phyloP scores from a whole-genome alignment of 2,797 vertebrate species.

The Manis pentadactyla region DNA sequence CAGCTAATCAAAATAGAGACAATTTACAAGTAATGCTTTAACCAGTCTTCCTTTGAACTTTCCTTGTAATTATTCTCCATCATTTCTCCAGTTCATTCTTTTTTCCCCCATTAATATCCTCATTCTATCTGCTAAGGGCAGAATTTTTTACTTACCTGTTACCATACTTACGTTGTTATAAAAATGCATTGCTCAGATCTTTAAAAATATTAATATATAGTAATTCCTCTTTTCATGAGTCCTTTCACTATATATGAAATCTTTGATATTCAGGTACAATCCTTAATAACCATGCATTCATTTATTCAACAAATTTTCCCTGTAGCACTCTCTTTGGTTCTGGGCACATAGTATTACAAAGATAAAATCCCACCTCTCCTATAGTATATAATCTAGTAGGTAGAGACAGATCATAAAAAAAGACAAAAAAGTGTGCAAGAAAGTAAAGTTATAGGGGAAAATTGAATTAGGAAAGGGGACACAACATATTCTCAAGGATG shows the following conservation, averaged over 20 bases:
- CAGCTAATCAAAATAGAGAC: slow-evolving; percentile 60
- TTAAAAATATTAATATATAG: background rate
- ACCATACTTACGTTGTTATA: background rate
- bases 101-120: background rate
- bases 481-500: background rate
- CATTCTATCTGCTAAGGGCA: background rate
- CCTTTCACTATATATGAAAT: background rate
- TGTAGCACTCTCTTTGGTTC: background rate
- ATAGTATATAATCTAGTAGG: background rate
- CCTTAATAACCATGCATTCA: background rate
- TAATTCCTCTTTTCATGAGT: background rate
- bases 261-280: background rate
- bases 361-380: background rate
- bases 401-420: background rate
- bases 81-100: background rate
- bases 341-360: background rate
- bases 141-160: background rate
- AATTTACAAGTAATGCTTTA: slow-evolving; percentile 58
- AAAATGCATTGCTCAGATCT: background rate
- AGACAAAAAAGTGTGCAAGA: background rate
- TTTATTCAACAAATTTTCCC: background rate
- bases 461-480: background rate
- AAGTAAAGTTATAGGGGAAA: background rate
- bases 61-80: slow-evolving; percentile 55
- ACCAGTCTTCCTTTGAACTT: slow-evolving; percentile 37